Percentiles rank a stretch among this genome's conserved stretches.
Conservation (phyloP, 2,888 invertebrate species). For the Drosophila maculinotata region DNA sequence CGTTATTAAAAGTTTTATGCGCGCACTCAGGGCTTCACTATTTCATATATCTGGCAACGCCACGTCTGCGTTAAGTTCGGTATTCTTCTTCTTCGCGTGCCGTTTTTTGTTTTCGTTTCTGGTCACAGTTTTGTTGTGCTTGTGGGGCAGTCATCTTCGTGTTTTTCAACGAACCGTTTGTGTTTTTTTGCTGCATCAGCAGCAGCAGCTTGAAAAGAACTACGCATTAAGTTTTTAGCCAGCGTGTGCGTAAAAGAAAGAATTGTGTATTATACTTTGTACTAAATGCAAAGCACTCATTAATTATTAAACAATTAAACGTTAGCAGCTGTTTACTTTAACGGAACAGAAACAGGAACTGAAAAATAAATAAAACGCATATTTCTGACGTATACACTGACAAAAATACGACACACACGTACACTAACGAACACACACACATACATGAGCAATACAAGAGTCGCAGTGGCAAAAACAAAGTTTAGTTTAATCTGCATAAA, state of each 20-base stretch:
- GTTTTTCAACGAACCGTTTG: conserved; percentile 55
- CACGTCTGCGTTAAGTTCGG: conserved; percentile 28
- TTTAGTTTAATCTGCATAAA: conserved; percentile 65
- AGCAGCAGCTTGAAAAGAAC: conserved; percentile 58
- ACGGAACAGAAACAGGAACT: conserved; percentile 51
- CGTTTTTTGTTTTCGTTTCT: conserved; percentile 46
- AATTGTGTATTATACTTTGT: conserved; percentile 53
- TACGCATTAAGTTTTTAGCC: conserved; percentile 73
- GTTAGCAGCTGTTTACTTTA: conserved; percentile 34
- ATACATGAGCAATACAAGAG: conserved; percentile 63
- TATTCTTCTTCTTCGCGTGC: conserved; percentile 24
- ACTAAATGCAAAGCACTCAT: conserved; percentile 38
- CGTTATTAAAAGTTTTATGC: too few species aligned
- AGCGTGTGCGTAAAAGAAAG: conserved; percentile 70
- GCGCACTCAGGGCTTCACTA: too few species aligned
- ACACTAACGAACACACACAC: conserved; percentile 21
- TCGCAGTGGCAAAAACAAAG: conserved; percentile 65
- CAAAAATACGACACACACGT: conserved; percentile 20
- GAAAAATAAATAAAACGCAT: conserved; percentile 77
- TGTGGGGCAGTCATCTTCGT: conserved; percentile 53
- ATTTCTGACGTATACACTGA: conserved; percentile 71
- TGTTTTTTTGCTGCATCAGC: conserved; percentile 41
- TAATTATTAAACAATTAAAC: conserved; percentile 30
- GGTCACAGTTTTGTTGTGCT: conserved; percentile 53
- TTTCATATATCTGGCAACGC: conserved; percentile 44